Evolutionary conservation across 2,888 invertebrate genomes (phyloP).

Genomic region (Himalopsyche tibetana): DNA sequence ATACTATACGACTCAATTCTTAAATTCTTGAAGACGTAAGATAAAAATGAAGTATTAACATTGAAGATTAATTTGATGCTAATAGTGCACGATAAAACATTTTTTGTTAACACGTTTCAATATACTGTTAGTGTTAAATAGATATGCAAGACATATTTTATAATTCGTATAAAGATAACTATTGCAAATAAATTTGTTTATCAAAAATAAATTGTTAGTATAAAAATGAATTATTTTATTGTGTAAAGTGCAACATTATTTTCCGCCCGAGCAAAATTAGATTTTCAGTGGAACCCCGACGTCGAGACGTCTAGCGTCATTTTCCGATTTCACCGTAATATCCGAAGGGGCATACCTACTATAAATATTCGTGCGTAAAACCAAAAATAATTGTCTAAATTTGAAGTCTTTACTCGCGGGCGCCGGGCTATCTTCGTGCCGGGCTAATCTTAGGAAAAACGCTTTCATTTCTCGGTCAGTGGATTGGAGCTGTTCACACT

Average conservation of each 20-base stretch:
- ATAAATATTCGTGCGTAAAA: constrained; percentile 77
- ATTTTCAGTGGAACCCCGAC: constrained; percentile 72
- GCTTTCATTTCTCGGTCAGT: constrained; percentile 49
- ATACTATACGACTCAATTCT: too few relatives aligned
- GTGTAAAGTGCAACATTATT: neutral
- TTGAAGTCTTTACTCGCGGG: constrained; percentile 77
- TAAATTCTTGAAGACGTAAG: too few relatives aligned
- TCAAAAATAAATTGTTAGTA: too few relatives aligned
- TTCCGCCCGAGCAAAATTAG: neutral
- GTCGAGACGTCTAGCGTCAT: constrained; percentile 47
- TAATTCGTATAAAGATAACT: too few relatives aligned
- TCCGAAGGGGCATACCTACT: constrained; percentile 70
- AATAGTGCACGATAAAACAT: too few relatives aligned
- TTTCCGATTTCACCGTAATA: constrained; percentile 72
- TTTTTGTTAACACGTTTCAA: too few relatives aligned
- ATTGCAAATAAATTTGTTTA: too few relatives aligned
- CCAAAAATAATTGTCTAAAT: constrained; percentile 80
- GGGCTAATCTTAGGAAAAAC: constrained; percentile 76
- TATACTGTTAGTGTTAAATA: too few relatives aligned
- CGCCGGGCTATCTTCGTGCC: constrained; percentile 74
- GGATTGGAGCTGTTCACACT: constrained; percentile 50
- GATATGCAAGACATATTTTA: too few relatives aligned
- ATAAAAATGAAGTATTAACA: too few relatives aligned
- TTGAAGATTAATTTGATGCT: too few relatives aligned
- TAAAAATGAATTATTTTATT: too few relatives aligned